A percentile compares a stretch with the other conserved stretches of the same genome.
Evolutionary conservation across 2,113 vertebrate genomes (phyloP).

Genomic region (Tamias sibiricus): DNA sequence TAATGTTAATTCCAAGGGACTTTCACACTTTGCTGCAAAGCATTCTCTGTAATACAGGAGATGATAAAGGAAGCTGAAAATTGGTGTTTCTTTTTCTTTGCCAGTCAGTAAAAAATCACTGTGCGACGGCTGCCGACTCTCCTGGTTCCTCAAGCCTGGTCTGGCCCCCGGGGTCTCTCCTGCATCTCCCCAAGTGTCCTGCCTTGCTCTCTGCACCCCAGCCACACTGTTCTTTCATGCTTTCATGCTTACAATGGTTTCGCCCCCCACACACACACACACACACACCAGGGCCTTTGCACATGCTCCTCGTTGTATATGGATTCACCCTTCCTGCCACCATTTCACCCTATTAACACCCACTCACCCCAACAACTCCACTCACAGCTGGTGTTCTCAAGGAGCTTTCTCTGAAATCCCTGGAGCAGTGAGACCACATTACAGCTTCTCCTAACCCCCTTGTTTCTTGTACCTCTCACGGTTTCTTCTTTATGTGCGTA

Average conservation of each 20-base stretch:
- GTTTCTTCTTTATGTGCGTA: background rate
- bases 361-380: background rate
- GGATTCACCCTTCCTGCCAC: background rate
- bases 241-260: background rate
- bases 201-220: background rate
- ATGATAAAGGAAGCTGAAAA: background rate
- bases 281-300: background rate
- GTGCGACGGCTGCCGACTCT: background rate
- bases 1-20: slow-evolving; percentile 60
- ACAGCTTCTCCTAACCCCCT: background rate
- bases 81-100: background rate
- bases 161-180: background rate
- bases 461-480: background rate
- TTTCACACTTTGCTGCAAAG: slow-evolving; percentile 20
- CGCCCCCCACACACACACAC: background rate
- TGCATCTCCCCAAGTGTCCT: background rate
- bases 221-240: background rate
- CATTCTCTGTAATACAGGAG: slow-evolving; percentile 3
- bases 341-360: background rate
- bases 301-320: background rate
- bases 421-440: background rate
- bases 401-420: background rate
- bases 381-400: background rate
- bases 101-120: background rate
- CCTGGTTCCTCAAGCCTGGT: background rate